phyloP scores from a whole-genome alignment of 2,888 invertebrate species.

The Plusia festucae region DNA sequence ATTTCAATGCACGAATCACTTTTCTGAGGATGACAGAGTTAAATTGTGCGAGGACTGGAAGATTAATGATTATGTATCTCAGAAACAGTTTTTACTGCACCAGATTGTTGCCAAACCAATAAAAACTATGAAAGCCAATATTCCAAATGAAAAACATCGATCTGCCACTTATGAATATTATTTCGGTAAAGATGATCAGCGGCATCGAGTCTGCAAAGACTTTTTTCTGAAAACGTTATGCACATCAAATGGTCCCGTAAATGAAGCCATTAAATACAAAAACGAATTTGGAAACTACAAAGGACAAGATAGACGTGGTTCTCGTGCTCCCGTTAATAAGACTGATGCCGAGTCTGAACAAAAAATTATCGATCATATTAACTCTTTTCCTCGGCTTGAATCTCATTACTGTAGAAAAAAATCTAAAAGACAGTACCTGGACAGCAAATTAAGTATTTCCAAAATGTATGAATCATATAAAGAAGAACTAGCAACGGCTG shows the following conservation, averaged over 20 bases:
- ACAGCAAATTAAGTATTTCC: conserved; percentile 22
- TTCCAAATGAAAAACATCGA: conserved; percentile 21
- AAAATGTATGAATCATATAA: conserved; percentile 40
- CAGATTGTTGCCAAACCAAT: not conserved
- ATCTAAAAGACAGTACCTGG: conserved; percentile 27
- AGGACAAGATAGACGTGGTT: conserved; percentile 19
- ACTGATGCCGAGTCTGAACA: conserved; percentile 6
- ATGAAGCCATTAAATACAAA: conserved; percentile 22
- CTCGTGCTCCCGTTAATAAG: conserved; percentile 7
- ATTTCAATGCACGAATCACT: not conserved
- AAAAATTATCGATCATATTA: conserved; percentile 27
- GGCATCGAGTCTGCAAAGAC: conserved; percentile 24
- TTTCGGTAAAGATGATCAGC: conserved; percentile 20
- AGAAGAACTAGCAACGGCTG: conserved; percentile 10
- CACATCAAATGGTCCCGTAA: conserved; percentile 38
- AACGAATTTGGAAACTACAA: conserved; percentile 21
- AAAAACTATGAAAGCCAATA: conserved; percentile 16
- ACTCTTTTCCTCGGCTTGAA: conserved; percentile 37
- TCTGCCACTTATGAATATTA: conserved; percentile 22
- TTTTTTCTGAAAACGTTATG: conserved; percentile 39
- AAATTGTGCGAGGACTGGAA: conserved; percentile 1
- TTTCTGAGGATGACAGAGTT: not conserved
- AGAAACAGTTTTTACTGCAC: too few relatives aligned
- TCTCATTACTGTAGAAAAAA: conserved; percentile 44
- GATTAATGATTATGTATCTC: not conserved